phyloP scores from a whole-genome alignment of 2,113 vertebrate genomes.

The Isichthys henryi region DNA sequence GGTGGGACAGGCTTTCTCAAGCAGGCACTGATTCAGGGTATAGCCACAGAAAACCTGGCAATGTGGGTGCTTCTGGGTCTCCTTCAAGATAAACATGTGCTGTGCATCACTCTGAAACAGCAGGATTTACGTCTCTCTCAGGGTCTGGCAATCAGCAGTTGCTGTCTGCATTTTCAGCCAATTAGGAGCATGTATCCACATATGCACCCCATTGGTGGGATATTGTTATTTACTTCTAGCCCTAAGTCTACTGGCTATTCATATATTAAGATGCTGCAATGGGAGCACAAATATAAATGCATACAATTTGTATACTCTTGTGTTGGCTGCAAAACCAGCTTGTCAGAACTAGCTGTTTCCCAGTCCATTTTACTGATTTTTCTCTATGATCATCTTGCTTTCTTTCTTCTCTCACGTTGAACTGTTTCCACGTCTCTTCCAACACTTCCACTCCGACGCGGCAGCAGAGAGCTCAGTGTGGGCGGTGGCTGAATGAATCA shows the following conservation, averaged over 20 bases:
- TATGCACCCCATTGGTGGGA: not conserved
- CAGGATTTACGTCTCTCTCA: not conserved
- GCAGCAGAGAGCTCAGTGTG: not conserved
- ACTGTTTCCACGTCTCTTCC: not conserved
- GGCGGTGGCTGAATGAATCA: constrained; percentile 15
- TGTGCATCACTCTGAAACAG: not conserved
- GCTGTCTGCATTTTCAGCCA: not conserved
- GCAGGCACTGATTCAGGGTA: not conserved
- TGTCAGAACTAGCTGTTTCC: too few relatives aligned
- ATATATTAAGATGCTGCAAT: not conserved
- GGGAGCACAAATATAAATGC: not conserved
- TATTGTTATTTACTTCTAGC: not conserved
- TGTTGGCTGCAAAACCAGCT: not conserved
- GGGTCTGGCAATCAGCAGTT: not conserved
- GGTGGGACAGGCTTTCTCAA: not conserved
- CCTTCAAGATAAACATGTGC: not conserved
- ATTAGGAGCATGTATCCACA: not conserved
- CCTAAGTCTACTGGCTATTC: not conserved
- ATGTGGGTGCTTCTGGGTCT: not conserved
- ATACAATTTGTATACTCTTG: not conserved
- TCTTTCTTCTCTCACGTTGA: not conserved
- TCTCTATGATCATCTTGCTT: not conserved
- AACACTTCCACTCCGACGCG: not conserved
- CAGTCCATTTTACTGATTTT: too few relatives aligned
- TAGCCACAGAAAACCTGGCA: not conserved